Evolutionary conservation across 1,140 invertebrate genomes (phyloP).

Genomic region (Phymorhynchus buccinoides): DNA sequence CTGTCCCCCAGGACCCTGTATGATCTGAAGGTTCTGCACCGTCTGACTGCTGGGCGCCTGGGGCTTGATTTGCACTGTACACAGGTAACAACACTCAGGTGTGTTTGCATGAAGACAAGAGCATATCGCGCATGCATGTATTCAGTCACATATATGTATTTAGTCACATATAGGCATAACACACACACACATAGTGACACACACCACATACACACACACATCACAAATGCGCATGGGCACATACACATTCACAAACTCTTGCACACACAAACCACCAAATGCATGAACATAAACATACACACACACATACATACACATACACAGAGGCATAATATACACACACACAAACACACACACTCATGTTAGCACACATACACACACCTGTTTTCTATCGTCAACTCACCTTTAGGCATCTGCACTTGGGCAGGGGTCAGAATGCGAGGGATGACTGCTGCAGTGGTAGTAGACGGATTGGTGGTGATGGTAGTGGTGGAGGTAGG

Average conservation of each 20-base stretch:
- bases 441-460: constrained; percentile 14
- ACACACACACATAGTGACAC: too few relatives aligned
- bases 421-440: constrained; percentile 30
- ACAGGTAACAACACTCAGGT: constrained; percentile 1
- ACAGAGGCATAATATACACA: too few relatives aligned
- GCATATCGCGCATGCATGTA: too few relatives aligned
- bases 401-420: constrained; percentile 47
- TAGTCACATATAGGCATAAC: too few relatives aligned
- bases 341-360: neutral
- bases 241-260: neutral
- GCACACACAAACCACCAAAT: neutral
- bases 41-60: constrained; percentile 53
- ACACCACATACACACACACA: neutral
- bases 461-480: too few relatives aligned
- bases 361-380: neutral
- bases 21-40: constrained; percentile 85
- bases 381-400: neutral
- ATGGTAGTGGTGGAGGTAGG: neutral
- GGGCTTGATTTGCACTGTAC: constrained; percentile 51
- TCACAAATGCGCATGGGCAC: neutral
- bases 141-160: too few relatives aligned
- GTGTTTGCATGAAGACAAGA: neutral
- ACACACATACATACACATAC: neutral
- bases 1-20: constrained; percentile 90
- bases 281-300: too few relatives aligned